Percentiles rank a stretch among this genome's conserved stretches.
Evolutionary conservation across 2,113 vertebrate species (phyloP).

Genomic region (Laticauda laticaudata): DNA sequence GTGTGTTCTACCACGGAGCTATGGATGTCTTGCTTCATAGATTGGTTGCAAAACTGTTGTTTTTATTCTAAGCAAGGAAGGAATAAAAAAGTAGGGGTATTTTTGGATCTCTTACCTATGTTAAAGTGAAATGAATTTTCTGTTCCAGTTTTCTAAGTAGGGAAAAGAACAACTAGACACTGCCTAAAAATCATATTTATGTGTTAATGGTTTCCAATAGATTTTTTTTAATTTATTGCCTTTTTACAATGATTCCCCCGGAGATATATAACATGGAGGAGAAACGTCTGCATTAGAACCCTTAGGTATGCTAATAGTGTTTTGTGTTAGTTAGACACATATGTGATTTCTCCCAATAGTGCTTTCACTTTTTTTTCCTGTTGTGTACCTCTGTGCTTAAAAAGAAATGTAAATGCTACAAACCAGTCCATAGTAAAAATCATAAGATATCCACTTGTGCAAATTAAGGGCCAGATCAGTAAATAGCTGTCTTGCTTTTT

Average conservation of each 20-base stretch:
- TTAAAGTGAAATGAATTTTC: constrained; percentile 57
- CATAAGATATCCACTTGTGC: constrained; percentile 14
- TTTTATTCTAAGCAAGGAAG: constrained; percentile 36
- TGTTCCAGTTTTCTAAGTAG: constrained; percentile 43
- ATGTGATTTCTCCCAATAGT: constrained; percentile 74
- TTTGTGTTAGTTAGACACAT: constrained; percentile 81
- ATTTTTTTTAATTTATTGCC: constrained; percentile 82
- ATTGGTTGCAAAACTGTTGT: background rate
- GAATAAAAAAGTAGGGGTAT: constrained; percentile 17
- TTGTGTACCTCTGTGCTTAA: constrained; percentile 73
- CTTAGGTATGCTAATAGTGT: constrained; percentile 82
- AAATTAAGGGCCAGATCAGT: constrained; percentile 31
- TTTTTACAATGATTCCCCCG: constrained; percentile 77
- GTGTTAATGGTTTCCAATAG: constrained; percentile 73
- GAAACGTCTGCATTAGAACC: constrained; percentile 85
- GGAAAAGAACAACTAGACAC: constrained; percentile 30
- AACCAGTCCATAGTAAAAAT: constrained; percentile 38
- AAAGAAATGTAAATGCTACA: constrained; percentile 59
- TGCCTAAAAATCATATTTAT: constrained; percentile 69
- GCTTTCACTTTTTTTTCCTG: constrained; percentile 71
- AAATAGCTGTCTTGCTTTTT: constrained; percentile 29
- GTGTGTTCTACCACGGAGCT: background rate
- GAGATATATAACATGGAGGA: constrained; percentile 86
- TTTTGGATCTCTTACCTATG: constrained; percentile 47
- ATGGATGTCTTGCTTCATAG: constrained; percentile 19